Base-by-base conservation (phyloP, 2,113 vertebrate species). In the Nyctibius bracteatus region DNA sequence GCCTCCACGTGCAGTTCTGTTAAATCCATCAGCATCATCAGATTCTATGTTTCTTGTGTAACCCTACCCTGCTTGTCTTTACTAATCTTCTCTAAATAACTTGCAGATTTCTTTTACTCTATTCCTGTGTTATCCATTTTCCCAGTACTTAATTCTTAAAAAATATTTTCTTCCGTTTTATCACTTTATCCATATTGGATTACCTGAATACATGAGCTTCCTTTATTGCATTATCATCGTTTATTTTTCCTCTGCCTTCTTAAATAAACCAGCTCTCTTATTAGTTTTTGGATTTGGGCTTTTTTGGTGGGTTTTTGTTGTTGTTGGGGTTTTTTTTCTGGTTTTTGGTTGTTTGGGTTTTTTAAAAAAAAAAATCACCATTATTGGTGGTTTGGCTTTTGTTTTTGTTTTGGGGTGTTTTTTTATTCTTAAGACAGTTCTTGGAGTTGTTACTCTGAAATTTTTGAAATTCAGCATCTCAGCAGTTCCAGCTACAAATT, bases 21-120 rank as follows among this genome's bases (percentile, higher is more conserved):
- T 78, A 62, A 91, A 35, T 70, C 79, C 85, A 67, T 92, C 67
- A 58, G 33, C 71, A 90, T 55, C 30, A 57, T 83, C 78, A 90
- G 80, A 78, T 93, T 86, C 51, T 51, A 21, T 13, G 9, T 55
- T 90, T 62, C 41, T 41, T 18, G 4, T 86, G 67, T 93, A 92
- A 94, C 33, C 10, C 46, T 55, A 24, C 35, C 39, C 63, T 73
- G 82, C 46, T 67, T 71, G 27, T 79, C 52, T 90, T 92, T 43
- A 59, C 14, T 85, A 27, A 92, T 82, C 28, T 74, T 10, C 47
- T 52, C 31, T 57, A 85, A 94, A 67, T 74, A 87, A 57, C 73
- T 66, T 91, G 58, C 58, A 61, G 15, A 8, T 84, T 83, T 86
- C 43, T 92, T 57, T 86, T 54, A 28, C 46, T 88, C 16, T 43